Percentiles rank a stretch among this genome's conserved stretches.
These are phyloP conservation scores for Drosophila incognita DNA, from an alignment of 2,888 invertebrate genomes.

Conservation along the genomic window DNA sequence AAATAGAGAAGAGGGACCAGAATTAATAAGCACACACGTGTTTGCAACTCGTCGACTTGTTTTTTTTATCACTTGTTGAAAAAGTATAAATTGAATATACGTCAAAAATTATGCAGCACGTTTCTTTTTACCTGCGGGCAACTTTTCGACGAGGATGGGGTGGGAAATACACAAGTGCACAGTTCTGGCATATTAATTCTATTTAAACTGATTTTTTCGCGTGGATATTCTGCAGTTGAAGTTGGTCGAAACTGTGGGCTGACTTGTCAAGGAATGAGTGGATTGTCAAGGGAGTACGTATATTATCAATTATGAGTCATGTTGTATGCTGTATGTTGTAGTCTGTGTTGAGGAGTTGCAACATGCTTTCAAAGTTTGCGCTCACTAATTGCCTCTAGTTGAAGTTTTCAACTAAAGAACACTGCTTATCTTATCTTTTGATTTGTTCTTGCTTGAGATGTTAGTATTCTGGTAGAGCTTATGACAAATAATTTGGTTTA, in stretches of 20 bases:
- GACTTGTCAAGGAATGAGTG: background rate
- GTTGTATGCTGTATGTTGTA: slow-evolving; percentile 4
- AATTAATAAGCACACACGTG: slow-evolving; percentile 58
- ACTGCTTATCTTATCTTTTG: background rate
- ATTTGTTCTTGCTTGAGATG: background rate
- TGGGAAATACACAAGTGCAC: slow-evolving; percentile 30
- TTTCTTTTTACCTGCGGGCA: slow-evolving; percentile 10
- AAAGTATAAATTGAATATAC: slow-evolving; percentile 71
- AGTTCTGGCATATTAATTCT: slow-evolving; percentile 66
- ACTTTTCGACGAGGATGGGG: slow-evolving; percentile 15
- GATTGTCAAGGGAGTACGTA: slow-evolving; percentile 11
- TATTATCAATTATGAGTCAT: slow-evolving; percentile 40
- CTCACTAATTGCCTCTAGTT: background rate
- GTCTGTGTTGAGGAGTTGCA: background rate
- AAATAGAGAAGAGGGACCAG: slow-evolving; percentile 1
- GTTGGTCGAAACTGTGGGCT: background rate
- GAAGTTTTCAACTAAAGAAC: background rate
- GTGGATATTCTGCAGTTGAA: slow-evolving; percentile 1
- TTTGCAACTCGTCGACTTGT: slow-evolving; percentile 26
- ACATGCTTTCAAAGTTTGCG: background rate
- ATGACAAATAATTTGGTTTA: background rate
- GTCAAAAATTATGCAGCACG: slow-evolving; percentile 68
- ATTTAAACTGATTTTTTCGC: slow-evolving; percentile 57
- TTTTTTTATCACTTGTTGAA: slow-evolving; percentile 56
- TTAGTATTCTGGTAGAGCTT: background rate